Conservation (phyloP, 2,797 vertebrate genomes). For the Acomys russatus region DNA sequence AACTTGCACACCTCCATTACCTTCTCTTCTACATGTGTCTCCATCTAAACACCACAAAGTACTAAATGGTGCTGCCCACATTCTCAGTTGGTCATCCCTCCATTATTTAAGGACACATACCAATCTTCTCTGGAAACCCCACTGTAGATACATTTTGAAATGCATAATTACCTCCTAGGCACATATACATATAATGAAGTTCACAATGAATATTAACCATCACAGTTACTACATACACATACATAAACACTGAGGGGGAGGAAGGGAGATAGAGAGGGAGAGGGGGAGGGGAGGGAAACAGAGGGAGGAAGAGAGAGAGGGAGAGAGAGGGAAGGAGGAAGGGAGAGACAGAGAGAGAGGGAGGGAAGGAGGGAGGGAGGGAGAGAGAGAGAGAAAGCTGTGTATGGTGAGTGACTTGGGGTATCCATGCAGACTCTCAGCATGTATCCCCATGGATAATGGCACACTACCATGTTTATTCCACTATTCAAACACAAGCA, state of each 20-base stretch:
- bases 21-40: background rate
- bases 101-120: background rate
- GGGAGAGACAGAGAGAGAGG: too few relatives aligned
- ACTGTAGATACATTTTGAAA: background rate
- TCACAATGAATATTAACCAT: background rate
- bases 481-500: background rate
- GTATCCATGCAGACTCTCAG: background rate
- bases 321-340: too few relatives aligned
- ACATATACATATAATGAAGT: background rate
- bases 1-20: rapidly evolving
- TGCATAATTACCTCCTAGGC: background rate
- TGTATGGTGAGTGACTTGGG: background rate
- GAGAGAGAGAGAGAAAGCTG: background rate
- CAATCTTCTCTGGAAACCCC: background rate
- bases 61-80: background rate
- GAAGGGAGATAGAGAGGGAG: background rate
- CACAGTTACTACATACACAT: background rate
- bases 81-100: background rate
- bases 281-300: background rate
- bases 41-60: background rate
- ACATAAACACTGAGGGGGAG: background rate
- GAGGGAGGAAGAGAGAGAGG: background rate
- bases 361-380: background rate
- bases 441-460: background rate
- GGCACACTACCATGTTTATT: background rate